A percentile compares a stretch with the other conserved stretches of the same genome.
These are phyloP conservation scores for Pelagia noctiluca DNA, from an alignment of 30 jellyfish, hydroid and myxozoan genomes.

Conservation along the genomic window DNA sequence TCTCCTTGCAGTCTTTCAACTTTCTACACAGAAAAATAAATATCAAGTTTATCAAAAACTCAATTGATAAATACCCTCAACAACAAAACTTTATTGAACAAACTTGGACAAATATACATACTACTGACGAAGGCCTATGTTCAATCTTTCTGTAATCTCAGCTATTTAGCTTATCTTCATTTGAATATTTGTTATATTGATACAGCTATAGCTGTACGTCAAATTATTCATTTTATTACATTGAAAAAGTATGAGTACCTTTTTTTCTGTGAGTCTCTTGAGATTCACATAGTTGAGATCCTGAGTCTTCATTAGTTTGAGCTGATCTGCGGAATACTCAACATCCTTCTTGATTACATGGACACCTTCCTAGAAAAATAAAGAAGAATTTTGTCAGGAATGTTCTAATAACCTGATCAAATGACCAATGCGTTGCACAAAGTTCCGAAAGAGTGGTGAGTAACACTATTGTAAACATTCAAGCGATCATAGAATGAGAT, in stretches of 20 bases:
- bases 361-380: constrained; percentile 71
- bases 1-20: constrained; percentile 73
- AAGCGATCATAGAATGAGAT: too few species aligned
- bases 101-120: too few species aligned
- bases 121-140: too few species aligned
- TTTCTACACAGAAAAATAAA: constrained; percentile 34
- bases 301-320: constrained; percentile 84
- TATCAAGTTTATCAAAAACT: not conserved
- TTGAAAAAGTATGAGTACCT: constrained; percentile 4
- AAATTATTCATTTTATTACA: not conserved
- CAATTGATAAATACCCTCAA: not conserved
- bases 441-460: too few species aligned
- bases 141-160: too few species aligned
- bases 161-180: too few species aligned
- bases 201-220: too few species aligned
- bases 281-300: constrained; percentile 76
- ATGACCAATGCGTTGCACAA: too few species aligned
- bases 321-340: constrained; percentile 72
- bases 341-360: constrained; percentile 42
- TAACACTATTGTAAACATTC: too few species aligned
- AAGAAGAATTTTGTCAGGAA: too few species aligned
- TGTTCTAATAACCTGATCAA: too few species aligned
- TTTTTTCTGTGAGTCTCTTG: constrained; percentile 66
- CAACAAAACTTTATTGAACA: not conserved
- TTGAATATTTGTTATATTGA: too few species aligned